phyloP scores from a whole-genome alignment of 2,797 vertebrate genomes.

The Hydrophis major region DNA sequence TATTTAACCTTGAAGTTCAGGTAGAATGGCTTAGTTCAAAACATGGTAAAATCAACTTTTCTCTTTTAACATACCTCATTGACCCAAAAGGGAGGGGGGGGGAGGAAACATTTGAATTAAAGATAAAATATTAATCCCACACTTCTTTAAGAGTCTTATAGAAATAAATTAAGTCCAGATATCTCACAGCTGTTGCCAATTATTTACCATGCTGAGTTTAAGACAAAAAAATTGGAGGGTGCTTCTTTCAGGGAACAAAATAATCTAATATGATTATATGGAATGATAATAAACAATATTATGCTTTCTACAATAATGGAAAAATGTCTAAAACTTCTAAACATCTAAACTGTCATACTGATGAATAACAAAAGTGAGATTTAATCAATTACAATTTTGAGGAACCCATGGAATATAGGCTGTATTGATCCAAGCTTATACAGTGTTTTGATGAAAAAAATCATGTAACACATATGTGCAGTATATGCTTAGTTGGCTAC shows the following conservation, averaged over 20 bases:
- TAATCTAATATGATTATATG: not conserved
- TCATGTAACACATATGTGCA: not conserved
- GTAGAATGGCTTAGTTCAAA: not conserved
- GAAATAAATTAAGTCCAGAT: constrained; percentile 23
- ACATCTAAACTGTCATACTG: not conserved
- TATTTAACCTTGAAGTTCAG: constrained; percentile 6
- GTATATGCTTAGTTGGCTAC: not conserved
- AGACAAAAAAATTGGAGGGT: constrained; percentile 18
- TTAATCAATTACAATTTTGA: not conserved
- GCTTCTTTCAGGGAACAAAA: constrained; percentile 4
- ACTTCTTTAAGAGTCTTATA: constrained; percentile 18
- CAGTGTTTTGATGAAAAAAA: not conserved
- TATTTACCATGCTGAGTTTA: constrained; percentile 27
- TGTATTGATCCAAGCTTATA: not conserved
- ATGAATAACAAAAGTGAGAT: not conserved
- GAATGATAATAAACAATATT: not conserved
- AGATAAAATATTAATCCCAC: constrained; percentile 19
- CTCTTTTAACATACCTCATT: not conserved
- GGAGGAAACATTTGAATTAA: constrained; percentile 18
- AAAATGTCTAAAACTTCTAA: not conserved
- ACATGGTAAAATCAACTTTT: constrained; percentile 8
- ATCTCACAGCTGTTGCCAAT: constrained; percentile 5
- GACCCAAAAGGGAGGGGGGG: not conserved
- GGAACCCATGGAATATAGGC: not conserved
- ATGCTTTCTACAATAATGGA: not conserved